Base-by-base conservation (phyloP, 2,888 invertebrate genomes). In the Sminthurides aquaticus region DNA sequence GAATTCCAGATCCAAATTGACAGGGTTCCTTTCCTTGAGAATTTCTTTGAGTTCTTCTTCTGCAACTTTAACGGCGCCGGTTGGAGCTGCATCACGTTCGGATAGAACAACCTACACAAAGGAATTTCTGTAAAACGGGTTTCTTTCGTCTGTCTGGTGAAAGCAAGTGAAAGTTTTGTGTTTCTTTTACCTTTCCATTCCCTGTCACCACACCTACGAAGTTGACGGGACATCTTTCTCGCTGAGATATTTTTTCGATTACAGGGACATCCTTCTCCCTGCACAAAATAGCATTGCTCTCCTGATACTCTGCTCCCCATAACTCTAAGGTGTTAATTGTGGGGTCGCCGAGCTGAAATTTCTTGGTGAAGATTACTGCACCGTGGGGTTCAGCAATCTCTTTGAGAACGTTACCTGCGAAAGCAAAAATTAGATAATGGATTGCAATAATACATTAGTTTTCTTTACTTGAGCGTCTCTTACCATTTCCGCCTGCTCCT, bases 241-340 rank as follows among this genome's bases (percentile, higher is more conserved):
- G 84, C 34, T 81, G 79, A 62, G 91, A 90, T 64, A 98, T 89
- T 69, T 83, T 82, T 65, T 81, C 78, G 2, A 98, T 81, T 2
- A 87, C 73, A 0, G 79, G 75, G 24, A 84, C 82, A 76, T 90
- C 85, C 68, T 87, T 72, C 49, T 85, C 83, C 27, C 82, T 81
- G 73, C 94, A 89, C 1, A 99, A 81, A 69, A 96, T 81, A 0
- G 97, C 98, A 77, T 97, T 87, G 75, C 91, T 95, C 79, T 97
- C 96, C 78, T 97, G 97, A 78, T 97, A 98, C 78, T 98, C 98
- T 0, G 98, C 98, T 0, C 96, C 97, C 98, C 98, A 99, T 1
- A 99, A 80, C 77, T 99, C 98, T 66, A 97, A 80, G 0, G 91
- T 87, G 62, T 89, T 94, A 62, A 98, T 87, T 2, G 95, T 97